Evolutionary conservation across 2,113 vertebrate genomes (phyloP).

Genomic region (Euleptes europaea): DNA sequence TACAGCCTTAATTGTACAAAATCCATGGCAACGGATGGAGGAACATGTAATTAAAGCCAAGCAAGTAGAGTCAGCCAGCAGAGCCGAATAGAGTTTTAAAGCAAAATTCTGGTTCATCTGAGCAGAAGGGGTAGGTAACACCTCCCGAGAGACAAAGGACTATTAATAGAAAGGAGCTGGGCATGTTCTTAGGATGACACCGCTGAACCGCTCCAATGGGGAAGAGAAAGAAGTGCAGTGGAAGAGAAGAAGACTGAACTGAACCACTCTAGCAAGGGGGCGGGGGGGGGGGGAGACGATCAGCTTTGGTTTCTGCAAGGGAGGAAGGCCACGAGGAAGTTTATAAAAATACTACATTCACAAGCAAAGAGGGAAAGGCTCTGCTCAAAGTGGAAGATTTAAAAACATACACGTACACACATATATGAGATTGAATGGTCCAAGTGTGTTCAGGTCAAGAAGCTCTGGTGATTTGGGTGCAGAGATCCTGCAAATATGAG

Average conservation of each 20-base stretch:
- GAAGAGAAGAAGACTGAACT: background rate
- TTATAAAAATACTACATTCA: background rate
- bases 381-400: background rate
- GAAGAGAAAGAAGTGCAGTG: background rate
- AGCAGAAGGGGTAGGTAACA: constrained; percentile 11
- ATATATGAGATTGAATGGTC: too few relatives aligned
- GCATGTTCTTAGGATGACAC: background rate
- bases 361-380: background rate
- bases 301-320: background rate
- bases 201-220: background rate
- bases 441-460: too few relatives aligned
- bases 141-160: background rate
- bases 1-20: constrained; percentile 1
- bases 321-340: background rate
- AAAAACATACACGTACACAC: background rate
- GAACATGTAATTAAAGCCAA: constrained; percentile 23
- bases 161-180: constrained; percentile 13
- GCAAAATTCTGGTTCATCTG: background rate
- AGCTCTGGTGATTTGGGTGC: too few relatives aligned
- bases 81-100: background rate
- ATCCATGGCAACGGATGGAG: constrained; percentile 26
- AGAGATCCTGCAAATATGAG: too few relatives aligned
- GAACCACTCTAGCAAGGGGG: too few relatives aligned
- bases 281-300: background rate
- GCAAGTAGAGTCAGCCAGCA: background rate